Evolutionary conservation across 2,888 invertebrate genomes (phyloP), one percentile per base, ranked within the genome.

Genomic region (Hipparchia semele): DNA sequence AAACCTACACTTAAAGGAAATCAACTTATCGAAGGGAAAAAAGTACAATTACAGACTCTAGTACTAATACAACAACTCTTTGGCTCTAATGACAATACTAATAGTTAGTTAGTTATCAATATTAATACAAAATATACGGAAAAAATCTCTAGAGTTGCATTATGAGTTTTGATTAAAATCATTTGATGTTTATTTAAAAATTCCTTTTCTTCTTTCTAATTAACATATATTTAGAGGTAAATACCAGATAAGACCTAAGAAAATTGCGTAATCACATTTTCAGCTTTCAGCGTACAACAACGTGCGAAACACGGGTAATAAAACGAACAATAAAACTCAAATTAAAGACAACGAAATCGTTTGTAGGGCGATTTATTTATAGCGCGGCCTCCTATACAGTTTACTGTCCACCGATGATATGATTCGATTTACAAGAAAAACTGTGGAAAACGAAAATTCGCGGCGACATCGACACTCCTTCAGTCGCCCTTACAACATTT

Each of bases 401-500:
- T 53, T 51, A 65, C 82, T 87, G 89, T 87, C 86, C 85, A 85
- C 85, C 79, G 80, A 82, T 84, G 84, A 86, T 86, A 85, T 88
- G 90, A 87, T 87, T 86, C 87, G 87, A 87, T 85, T 86, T 84
- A 86, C 84, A 86, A 87, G 88, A 88, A 86, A 87, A 85, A 85
- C 83, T 83, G 87, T 85, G 83, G 46, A 84, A 86, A 86, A 89
- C 88, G 90, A 90, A 90, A 90, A 88, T 86, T 84, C 82, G 85
- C 87, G 86, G 84, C 87, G 87, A 84, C 83, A 81, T 78, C 80
- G 75, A 85, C 80, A 78, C 79, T 81, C 80, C 81, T 84, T 86
- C 92, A 92, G 91, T 92, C 84, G 88, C 86, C 87, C 89, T 87
- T 53, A 86, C 85, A 89, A 85, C 90, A 87, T 88, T 90, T 90